Percentiles rank a stretch among this genome's conserved stretches.
phyloP scores from a whole-genome alignment of 1,140 invertebrate genomes.

The Neodiprion lecontei region DNA sequence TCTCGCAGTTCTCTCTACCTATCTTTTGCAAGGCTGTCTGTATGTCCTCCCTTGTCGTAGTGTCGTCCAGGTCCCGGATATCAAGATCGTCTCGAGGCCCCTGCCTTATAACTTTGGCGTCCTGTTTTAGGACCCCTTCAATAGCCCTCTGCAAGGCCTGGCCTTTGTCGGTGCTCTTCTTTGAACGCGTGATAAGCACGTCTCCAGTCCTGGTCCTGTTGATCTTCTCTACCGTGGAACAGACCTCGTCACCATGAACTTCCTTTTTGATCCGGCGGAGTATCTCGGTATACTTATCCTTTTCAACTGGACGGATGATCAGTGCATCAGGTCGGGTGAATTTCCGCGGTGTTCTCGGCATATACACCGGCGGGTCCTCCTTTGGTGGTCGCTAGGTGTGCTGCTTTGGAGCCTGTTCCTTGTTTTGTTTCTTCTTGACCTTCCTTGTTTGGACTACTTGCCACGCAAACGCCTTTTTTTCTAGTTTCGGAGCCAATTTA shows the following conservation, averaged over 20 bases:
- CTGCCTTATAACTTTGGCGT: neutral
- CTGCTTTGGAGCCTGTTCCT: neutral
- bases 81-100: neutral
- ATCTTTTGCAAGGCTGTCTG: neutral
- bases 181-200: constrained; percentile 11
- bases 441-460: neutral
- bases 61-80: constrained; percentile 12
- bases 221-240: constrained; percentile 18
- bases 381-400: neutral
- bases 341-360: constrained; percentile 13
- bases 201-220: constrained; percentile 14
- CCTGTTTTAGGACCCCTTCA: neutral
- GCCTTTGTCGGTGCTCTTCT: constrained; percentile 10
- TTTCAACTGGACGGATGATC: neutral
- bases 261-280: constrained; percentile 23
- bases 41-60: constrained; percentile 9
- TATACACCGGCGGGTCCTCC: neutral
- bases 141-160: neutral
- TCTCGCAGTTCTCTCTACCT: neutral
- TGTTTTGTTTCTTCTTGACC: neutral
- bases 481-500: too few species aligned
- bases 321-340: constrained; percentile 15
- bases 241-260: constrained; percentile 16
- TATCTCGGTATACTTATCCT: constrained; percentile 19
- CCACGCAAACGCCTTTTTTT: neutral